Evolutionary conservation across 2,113 vertebrate genomes (phyloP).

Genomic region (Callocephalon fimbriatum): DNA sequence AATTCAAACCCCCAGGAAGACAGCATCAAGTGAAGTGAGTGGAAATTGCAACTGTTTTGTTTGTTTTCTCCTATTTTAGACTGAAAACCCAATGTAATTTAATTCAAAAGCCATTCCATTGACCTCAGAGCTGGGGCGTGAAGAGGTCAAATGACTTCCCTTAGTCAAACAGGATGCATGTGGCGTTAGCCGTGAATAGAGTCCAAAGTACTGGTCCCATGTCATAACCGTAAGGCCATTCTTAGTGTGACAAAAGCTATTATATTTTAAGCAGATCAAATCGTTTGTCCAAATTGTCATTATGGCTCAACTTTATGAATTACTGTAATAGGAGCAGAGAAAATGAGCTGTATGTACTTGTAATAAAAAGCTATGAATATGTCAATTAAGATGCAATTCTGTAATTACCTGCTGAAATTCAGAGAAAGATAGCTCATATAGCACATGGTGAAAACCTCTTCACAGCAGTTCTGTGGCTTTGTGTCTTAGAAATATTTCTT

Average conservation of each 20-base stretch:
- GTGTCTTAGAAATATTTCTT: neutral
- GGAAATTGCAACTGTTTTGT: constrained; percentile 9
- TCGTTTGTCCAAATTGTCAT: neutral
- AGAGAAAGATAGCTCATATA: neutral
- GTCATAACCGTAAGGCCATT: neutral
- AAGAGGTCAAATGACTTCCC: neutral
- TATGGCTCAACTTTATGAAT: neutral
- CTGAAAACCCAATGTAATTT: neutral
- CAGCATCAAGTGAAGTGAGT: neutral
- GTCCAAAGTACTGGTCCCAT: neutral
- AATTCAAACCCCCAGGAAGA: neutral
- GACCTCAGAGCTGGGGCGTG: neutral
- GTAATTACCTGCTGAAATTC: neutral
- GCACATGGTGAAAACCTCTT: neutral
- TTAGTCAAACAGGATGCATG: neutral
- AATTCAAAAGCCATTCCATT: neutral
- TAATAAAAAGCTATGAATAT: neutral
- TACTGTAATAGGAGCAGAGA: neutral
- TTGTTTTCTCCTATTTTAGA: constrained; percentile 43
- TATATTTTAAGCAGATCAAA: neutral
- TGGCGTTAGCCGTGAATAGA: neutral
- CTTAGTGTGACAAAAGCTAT: neutral
- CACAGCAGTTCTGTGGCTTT: neutral
- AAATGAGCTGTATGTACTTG: neutral
- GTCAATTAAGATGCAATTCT: neutral